phyloP scores from a whole-genome alignment of 2,797 vertebrate species.

The Sciurus carolinensis region DNA sequence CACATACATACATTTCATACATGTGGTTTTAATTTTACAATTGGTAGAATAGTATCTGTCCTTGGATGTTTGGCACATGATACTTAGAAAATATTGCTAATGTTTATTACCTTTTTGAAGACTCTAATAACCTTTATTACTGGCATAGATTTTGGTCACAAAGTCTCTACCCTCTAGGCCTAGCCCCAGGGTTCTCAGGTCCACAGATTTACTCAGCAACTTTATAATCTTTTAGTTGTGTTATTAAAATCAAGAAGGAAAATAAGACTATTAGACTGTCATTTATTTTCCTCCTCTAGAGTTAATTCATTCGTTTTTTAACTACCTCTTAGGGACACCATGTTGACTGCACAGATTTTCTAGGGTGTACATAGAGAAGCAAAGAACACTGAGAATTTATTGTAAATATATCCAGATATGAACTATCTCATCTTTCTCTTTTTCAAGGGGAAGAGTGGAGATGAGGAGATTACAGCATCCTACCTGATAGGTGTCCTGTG shows the following conservation, averaged over 20 bases:
- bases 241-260: neutral
- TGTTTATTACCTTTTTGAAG: neutral
- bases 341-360: neutral
- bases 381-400: neutral
- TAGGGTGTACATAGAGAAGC: neutral
- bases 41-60: neutral
- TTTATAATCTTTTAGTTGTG: neutral
- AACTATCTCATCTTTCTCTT: neutral
- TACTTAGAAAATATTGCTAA: neutral
- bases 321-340: neutral
- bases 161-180: neutral
- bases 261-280: neutral
- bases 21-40: neutral
- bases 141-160: neutral
- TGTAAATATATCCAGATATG: neutral
- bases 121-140: neutral
- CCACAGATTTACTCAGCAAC: neutral
- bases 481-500: no score
- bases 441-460: neutral
- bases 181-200: neutral
- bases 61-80: neutral
- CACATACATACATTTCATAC: neutral
- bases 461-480: neutral
- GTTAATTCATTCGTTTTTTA: neutral
- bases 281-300: neutral